These are phyloP conservation scores for Cepaea hortensis DNA, from an alignment of 2,888 invertebrate species.

Conservation along the genomic window DNA sequence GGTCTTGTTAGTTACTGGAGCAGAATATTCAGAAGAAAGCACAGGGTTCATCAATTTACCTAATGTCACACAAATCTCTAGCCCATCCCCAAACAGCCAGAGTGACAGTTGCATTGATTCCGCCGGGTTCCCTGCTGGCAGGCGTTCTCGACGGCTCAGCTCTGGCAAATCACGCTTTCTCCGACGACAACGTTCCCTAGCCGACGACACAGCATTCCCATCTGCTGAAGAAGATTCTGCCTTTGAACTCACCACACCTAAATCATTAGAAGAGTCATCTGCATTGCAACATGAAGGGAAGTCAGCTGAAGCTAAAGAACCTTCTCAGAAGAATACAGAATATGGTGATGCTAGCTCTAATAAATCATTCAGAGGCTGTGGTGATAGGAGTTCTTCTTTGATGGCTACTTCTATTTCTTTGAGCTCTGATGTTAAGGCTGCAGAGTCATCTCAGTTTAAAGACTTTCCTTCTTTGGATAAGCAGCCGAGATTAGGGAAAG, in stretches of 20 bases:
- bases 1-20: slow-evolving; percentile 21
- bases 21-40: slow-evolving; percentile 6
- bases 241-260: slow-evolving; percentile 19
- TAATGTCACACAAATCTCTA: background rate
- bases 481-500: background rate
- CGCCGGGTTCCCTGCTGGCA: slow-evolving; percentile 8
- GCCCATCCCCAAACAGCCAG: slow-evolving; percentile 31
- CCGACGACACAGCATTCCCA: slow-evolving; percentile 45
- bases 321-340: slow-evolving; percentile 13
- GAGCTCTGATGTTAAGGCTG: background rate
- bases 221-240: slow-evolving; percentile 31
- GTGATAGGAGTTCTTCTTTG: background rate
- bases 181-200: slow-evolving; percentile 41
- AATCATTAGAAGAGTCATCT: background rate
- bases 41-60: background rate
- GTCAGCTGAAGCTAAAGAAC: slow-evolving; percentile 1
- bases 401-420: background rate
- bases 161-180: slow-evolving; percentile 47
- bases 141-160: slow-evolving; percentile 38
- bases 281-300: background rate
- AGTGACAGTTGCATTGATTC: slow-evolving; percentile 31
- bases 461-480: background rate
- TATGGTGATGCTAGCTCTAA: slow-evolving; percentile 5
- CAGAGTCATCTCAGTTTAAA: background rate
- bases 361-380: background rate